Evolutionary conservation across 2,797 vertebrate genomes (phyloP), one percentile per base, ranked within the genome.

Genomic region (Platyrinchus mystaceus): DNA sequence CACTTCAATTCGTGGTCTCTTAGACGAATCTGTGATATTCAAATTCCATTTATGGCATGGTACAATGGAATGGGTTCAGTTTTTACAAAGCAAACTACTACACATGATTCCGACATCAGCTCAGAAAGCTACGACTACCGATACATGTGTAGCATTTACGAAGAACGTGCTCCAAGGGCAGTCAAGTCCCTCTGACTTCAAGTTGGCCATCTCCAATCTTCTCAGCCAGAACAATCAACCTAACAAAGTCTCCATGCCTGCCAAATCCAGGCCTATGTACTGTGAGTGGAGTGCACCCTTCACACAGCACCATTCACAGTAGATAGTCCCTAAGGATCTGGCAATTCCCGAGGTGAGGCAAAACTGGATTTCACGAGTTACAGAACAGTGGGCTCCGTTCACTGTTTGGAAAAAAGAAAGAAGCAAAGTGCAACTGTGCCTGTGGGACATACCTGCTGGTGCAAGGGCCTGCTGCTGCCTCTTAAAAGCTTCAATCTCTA

Each of bases 1-100:
- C 98, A 99, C 99, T 98, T 99, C 99, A 98, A 99, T 99, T 98
- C 99, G 99, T 98, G 98, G 98, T 98, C 99, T 99, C 98, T 99
- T 99, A 99, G 99, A 98, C 98, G 99, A 99, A 99, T 99, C 99
- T 99, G 99, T 97, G 99, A 97, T 97, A 96, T 97, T 98, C 92
- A 98, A 97, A 97, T 97, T 97, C 97, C 95, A 95, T 97, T 97
- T 97, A 97, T 95, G 96, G 94, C 92, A 97, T 28, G 95, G 95
- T 95, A 95, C 53, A 97, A 89, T 93, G 96, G 96, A 97, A 96
- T 97, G 96, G 96, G 93, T 89, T 96, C 87, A 96, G 10, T 94
- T 96, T 96, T 96, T 36, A 95, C 95, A 96, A 36, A 93, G 92
- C 91, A 96, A 94, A 84, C 82, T 37, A 94, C 95, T 95, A 97